Percentiles rank a stretch among this genome's conserved stretches.
Conservation (phyloP, 2,113 vertebrate genomes). For the Poicephalus meyeri region DNA sequence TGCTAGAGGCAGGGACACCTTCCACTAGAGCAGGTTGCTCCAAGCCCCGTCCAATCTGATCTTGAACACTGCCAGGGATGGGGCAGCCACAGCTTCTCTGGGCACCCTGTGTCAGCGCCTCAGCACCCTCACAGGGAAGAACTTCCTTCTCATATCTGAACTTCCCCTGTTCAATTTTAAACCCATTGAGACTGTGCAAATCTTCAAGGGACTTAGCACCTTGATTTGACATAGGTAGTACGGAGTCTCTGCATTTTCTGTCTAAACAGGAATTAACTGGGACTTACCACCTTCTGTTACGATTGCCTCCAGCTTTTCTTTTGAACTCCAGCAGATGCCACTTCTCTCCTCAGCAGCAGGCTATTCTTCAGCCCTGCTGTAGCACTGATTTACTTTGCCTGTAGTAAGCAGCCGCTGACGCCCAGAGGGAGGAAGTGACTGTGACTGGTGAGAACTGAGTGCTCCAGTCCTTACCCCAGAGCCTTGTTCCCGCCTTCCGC, state of each 20-base stretch:
- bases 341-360: not conserved
- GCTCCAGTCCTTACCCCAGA: not conserved
- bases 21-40: not conserved
- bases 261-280: not conserved
- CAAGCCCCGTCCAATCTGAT: not conserved
- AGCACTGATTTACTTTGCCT: not conserved
- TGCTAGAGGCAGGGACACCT: not conserved
- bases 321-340: not conserved
- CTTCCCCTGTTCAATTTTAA: not conserved
- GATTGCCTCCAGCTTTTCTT: not conserved
- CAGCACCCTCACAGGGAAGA: not conserved
- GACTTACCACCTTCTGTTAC: not conserved
- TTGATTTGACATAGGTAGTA: not conserved
- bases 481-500: not conserved
- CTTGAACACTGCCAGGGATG: not conserved
- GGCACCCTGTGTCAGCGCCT: not conserved
- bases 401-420: not conserved
- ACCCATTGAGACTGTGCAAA: not conserved
- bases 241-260: not conserved
- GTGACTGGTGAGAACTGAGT: not conserved
- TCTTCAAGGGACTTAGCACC: not conserved
- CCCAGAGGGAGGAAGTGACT: not conserved
- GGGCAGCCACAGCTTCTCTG: not conserved
- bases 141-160: not conserved
- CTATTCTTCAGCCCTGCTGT: not conserved